Conservation (phyloP, 2,888 invertebrate species). For the Acleris sparsana region DNA sequence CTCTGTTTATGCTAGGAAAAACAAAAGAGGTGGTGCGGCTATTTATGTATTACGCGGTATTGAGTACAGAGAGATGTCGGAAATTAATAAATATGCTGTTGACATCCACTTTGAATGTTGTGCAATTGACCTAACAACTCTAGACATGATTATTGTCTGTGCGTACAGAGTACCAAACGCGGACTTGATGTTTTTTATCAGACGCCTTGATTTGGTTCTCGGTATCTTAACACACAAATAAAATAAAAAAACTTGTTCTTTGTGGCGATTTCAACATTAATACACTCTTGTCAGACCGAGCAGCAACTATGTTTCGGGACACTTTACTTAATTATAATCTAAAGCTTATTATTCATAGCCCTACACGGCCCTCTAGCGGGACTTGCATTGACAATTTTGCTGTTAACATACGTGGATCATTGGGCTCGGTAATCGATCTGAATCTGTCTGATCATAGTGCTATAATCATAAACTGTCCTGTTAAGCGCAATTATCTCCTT, state of each 20-base stretch:
- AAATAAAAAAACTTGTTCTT: too few species aligned
- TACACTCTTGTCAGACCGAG: too few species aligned
- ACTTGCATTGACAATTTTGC: neutral
- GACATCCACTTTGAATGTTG: conserved; percentile 3
- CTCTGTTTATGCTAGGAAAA: neutral
- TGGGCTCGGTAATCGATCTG: neutral
- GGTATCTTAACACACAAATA: neutral
- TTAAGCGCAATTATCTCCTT: neutral
- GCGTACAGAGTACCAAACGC: conserved; percentile 3
- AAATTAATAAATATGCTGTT: neutral
- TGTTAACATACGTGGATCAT: neutral
- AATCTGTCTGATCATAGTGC: neutral
- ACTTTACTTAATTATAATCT: neutral
- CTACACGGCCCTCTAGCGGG: neutral
- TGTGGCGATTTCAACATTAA: too few species aligned
- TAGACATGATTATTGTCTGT: conserved; percentile 1
- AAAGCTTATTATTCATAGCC: neutral
- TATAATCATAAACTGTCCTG: neutral
- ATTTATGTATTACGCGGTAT: conserved; percentile 5
- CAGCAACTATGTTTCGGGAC: too few species aligned
- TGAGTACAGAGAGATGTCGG: neutral
- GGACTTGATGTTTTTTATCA: neutral
- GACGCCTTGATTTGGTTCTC: neutral
- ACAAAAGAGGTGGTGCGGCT: neutral
- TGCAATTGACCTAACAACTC: neutral